These are phyloP conservation scores for Melanitta fusca DNA, from an alignment of 2,797 vertebrate species.

Conservation along the genomic window DNA sequence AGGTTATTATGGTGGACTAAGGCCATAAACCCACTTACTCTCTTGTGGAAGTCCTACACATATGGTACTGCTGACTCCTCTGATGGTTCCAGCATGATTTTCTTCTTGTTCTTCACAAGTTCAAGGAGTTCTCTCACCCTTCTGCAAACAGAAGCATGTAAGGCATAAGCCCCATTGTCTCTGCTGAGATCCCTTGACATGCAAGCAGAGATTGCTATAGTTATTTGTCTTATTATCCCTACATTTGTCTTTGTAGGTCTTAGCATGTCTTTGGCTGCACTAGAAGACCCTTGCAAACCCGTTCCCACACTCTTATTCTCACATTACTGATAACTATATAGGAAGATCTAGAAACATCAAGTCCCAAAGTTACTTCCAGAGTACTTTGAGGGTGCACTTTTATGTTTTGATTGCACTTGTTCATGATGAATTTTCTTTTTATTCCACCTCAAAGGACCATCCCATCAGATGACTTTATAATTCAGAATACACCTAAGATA, in stretches of 20 bases:
- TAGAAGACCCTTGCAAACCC: background rate
- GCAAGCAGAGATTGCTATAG: background rate
- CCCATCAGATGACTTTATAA: background rate
- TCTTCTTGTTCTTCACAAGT: slow-evolving; percentile 41
- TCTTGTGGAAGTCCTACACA: slow-evolving; percentile 57
- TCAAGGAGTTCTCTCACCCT: slow-evolving; percentile 1
- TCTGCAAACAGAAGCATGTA: slow-evolving; percentile 28
- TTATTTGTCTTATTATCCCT: slow-evolving; percentile 6
- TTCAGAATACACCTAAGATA: background rate
- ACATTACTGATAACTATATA: background rate
- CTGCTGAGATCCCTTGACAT: slow-evolving; percentile 1
- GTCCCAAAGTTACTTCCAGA: background rate
- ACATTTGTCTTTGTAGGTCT: slow-evolving; percentile 1
- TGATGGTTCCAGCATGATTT: slow-evolving; percentile 45
- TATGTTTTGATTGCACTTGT: background rate
- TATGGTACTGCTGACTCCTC: slow-evolving; percentile 29
- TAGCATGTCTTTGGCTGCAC: background rate
- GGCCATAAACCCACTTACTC: slow-evolving; percentile 68
- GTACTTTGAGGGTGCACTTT: background rate
- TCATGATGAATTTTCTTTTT: background rate
- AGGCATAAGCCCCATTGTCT: background rate
- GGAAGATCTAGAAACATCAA: background rate
- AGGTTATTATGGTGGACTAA: slow-evolving; percentile 63
- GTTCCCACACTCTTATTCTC: background rate
- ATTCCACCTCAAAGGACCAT: background rate